Evolutionary conservation across 2,797 vertebrate genomes (phyloP), one percentile per base, ranked within the genome.

Genomic region (Betta splendens): DNA sequence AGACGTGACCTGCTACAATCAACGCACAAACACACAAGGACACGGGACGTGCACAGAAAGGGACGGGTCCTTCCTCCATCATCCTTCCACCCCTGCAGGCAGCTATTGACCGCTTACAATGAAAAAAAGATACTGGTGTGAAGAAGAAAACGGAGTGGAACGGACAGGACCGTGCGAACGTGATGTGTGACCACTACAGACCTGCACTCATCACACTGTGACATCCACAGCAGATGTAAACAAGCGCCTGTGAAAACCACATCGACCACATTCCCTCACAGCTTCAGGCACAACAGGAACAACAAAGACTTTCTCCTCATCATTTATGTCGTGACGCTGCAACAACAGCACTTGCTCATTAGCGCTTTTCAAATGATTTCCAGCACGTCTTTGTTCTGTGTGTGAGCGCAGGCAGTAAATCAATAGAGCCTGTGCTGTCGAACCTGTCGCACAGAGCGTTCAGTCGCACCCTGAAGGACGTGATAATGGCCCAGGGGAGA

Each of bases 361-460:
- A 44, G 5, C 8, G 10, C 16, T 38, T 17, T 47, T 13, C 11
- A 9, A 51, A 60, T 51, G 13, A 54, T 12, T 55, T 36, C 18
- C 22, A 25, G 32, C 23, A 35, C 7, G 7, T 51, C 42, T 71
- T 72, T 69, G 53, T 69, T 8, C 7, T 63, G 36, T 49, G 31
- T 50, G 16, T 35, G 0, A 15, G 8, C 5, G 9, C 1, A 1
- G 13, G 2, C n/a, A 2, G 16, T n/a, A 28, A 48, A 65, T 65
- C 51, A 54, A 10, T 15, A 35, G 49, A 25, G 35, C 11, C 6
- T 1, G 37, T 60, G 60, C n/a, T 42, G 69, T 25, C 0, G 23
- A 69, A 68, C 69, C 73, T 49, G 79, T 50, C 73, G 5, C 21
- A 11, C 28, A 0, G 18, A 33, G 37, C 31, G 5, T 69, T 66